phyloP scores from a whole-genome alignment of 2,113 vertebrate genomes.

The Hucho hucho region DNA sequence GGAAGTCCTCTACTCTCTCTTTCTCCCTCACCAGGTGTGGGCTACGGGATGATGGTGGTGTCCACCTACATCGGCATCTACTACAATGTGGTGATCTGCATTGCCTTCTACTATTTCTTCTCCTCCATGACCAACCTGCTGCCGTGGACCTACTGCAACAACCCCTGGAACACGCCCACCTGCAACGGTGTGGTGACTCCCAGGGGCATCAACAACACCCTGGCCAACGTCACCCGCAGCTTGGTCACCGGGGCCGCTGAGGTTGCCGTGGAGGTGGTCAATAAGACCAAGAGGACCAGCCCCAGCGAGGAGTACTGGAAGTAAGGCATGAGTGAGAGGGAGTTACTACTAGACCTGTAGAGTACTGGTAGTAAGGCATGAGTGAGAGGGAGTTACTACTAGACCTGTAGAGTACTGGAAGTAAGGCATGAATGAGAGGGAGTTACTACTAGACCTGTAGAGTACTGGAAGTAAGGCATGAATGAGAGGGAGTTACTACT shows the following conservation, averaged over 20 bases:
- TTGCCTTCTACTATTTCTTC: conserved; percentile 99
- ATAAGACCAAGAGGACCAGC: conserved; percentile 90
- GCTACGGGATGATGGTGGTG: conserved; percentile 99
- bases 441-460: too few species aligned
- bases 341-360: too few species aligned
- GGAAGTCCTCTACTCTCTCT: neutral
- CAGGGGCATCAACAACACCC: conserved; percentile 68
- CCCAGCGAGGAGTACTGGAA: conserved; percentile 99
- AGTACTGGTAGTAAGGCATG: conserved; percentile 68
- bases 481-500: neutral
- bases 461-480: conserved; percentile 49
- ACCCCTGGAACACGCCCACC: conserved; percentile 90
- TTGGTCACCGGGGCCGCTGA: conserved; percentile 70
- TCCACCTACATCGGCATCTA: conserved; percentile 98
- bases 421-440: conserved; percentile 34
- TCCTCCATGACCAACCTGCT: conserved; percentile 91
- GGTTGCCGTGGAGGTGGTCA: conserved; percentile 76
- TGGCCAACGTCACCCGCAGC: conserved; percentile 58
- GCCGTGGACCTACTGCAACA: conserved; percentile 97
- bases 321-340: conserved; percentile 35
- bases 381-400: too few species aligned
- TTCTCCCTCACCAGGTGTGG: conserved; percentile 79
- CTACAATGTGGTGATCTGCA: conserved; percentile 98
- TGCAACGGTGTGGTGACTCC: conserved; percentile 80
- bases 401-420: conserved; percentile 87